Base-by-base conservation (phyloP, 2,113 vertebrate genomes). In the Empidonax traillii region DNA sequence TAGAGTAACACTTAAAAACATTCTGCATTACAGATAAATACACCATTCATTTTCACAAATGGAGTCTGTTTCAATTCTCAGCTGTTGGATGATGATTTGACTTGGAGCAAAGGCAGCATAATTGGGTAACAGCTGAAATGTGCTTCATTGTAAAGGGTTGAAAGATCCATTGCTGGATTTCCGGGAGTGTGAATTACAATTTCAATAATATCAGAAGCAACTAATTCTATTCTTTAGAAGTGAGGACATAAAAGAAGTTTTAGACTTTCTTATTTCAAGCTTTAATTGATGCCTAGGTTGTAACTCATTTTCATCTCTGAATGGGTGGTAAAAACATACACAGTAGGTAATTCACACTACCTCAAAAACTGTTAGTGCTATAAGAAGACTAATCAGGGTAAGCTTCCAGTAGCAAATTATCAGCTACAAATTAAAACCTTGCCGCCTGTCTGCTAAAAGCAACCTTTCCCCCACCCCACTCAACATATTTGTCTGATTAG, bases 271-370 rank as follows among this genome's bases (percentile, higher is more conserved):
- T 98, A 96, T 98, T 96, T 97, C 92, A 73, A 89, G 97, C 95
- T 98, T 98, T 98, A 98, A 98, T 98, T 98, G 98, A 98, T 97
- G 97, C 96, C 94, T 95, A 96, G 98, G 98, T 97, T 98, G 96
- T 98, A 98, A 98, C 98, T 98, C 98, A 98, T 99, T 98, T 99
- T 98, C 98, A 97, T 98, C 97, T 98, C 98, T 98, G 98, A 98
- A 98, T 97, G 98, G 98, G 98, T 98, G 98, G 98, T 98, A 98
- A 98, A 99, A 99, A 99, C 98, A 99, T 98, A 98, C 99, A 98
- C 99, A 99, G 99, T 98, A 98, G 99, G 99, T 99, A 99, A 99
- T 99, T 99, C 98, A 98, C 98, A 98, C 98, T 98, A 99, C 98
- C 98, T 99, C 99, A 98, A 98, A 99, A 99, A 99, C 98, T 98